Evolutionary conservation across 2,113 vertebrate genomes (phyloP).

Genomic region (Vulpes lagopus): DNA sequence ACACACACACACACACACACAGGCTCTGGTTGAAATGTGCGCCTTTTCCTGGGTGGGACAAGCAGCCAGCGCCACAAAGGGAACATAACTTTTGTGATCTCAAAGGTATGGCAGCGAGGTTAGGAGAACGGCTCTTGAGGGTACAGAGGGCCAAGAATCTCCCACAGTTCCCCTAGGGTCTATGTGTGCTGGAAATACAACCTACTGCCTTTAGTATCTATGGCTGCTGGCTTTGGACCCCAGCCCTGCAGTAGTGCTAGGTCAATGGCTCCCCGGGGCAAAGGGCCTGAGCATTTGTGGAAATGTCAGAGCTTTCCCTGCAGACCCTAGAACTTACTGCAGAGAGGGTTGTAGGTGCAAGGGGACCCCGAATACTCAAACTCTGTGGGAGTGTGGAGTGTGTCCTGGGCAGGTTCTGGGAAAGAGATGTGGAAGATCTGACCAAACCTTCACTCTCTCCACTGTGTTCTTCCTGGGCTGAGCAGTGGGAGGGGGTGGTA

Average conservation of each 20-base stretch:
- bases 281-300: neutral
- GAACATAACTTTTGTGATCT: slow-evolving; percentile 67
- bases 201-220: neutral
- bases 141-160: neutral
- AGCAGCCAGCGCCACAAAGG: neutral
- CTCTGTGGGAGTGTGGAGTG: neutral
- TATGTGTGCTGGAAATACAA: neutral
- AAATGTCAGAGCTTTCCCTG: neutral
- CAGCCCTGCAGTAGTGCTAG: neutral
- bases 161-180: neutral
- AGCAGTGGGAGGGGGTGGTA: neutral
- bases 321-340: neutral
- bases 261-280: neutral
- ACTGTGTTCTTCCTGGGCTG: neutral
- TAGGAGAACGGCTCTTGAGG: neutral
- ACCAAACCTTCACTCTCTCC: neutral
- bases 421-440: neutral
- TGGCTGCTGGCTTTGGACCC: neutral
- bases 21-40: neutral
- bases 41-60: slow-evolving; percentile 54
- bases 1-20: neutral
- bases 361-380: neutral
- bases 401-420: neutral
- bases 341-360: neutral
- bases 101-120: neutral